Evolutionary conservation across 2,797 vertebrate species (phyloP).

Genomic region (Pangasius macronema): DNA sequence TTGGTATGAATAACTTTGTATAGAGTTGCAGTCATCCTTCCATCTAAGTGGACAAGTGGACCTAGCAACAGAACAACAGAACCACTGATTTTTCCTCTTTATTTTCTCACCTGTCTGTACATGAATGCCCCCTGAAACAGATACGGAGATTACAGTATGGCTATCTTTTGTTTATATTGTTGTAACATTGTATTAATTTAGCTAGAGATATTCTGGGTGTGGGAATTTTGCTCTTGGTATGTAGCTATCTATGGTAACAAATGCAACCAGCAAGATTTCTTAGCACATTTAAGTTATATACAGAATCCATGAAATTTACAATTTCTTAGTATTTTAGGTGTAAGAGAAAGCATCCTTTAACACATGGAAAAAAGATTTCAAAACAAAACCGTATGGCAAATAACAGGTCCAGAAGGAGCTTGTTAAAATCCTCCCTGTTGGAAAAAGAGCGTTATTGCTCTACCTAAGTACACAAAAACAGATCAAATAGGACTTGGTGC

Average conservation of each 20-base stretch:
- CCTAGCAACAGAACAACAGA: too few relatives aligned
- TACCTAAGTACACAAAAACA: slow-evolving; percentile 79
- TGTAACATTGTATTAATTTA: neutral
- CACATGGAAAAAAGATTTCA: slow-evolving; percentile 62
- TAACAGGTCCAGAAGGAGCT: slow-evolving; percentile 69
- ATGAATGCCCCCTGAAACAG: neutral
- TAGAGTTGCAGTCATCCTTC: neutral
- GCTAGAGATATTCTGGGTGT: neutral
- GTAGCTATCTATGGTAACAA: neutral
- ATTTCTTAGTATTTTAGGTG: neutral
- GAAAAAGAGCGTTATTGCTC: slow-evolving; percentile 74
- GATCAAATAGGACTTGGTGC: slow-evolving; percentile 73
- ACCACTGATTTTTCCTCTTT: neutral
- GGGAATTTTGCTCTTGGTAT: neutral
- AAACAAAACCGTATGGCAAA: slow-evolving; percentile 70
- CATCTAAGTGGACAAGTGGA: neutral
- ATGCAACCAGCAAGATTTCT: neutral
- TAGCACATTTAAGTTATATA: neutral
- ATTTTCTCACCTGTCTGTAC: neutral
- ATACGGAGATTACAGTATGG: neutral
- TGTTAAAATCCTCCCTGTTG: slow-evolving; percentile 65
- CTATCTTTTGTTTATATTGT: neutral
- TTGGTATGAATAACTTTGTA: neutral
- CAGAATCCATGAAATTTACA: neutral
- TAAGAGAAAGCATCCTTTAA: neutral